phyloP scores from a whole-genome alignment of 2,113 vertebrate genomes.

The Osmerus mordax region DNA sequence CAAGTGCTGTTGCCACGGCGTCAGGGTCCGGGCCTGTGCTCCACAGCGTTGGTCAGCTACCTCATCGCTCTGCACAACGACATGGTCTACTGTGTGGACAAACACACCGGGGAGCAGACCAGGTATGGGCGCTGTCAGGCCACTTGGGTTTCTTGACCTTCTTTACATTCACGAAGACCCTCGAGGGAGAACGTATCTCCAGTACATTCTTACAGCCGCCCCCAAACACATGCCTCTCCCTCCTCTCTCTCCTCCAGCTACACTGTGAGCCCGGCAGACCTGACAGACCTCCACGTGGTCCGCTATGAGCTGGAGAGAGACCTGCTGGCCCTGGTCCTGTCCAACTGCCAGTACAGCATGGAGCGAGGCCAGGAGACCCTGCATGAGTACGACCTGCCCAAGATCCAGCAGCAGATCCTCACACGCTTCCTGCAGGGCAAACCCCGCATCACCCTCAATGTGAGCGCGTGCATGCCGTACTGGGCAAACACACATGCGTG shows the following conservation, averaged over 20 bases:
- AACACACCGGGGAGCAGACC: slow-evolving; percentile 69
- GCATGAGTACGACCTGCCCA: slow-evolving; percentile 83
- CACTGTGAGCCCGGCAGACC: slow-evolving; percentile 78
- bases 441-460: slow-evolving; percentile 79
- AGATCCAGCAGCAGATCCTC: slow-evolving; percentile 87
- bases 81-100: slow-evolving; percentile 73
- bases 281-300: slow-evolving; percentile 87
- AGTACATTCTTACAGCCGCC: background rate
- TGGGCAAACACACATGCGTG: no score
- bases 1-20: slow-evolving; percentile 82
- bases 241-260: slow-evolving; percentile 71
- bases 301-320: slow-evolving; percentile 86
- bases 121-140: slow-evolving; percentile 70
- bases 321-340: slow-evolving; percentile 83
- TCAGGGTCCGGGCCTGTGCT: slow-evolving; percentile 84
- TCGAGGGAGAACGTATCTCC: background rate
- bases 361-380: slow-evolving; percentile 79
- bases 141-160: slow-evolving; percentile 22
- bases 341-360: slow-evolving; percentile 91
- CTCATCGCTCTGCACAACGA: slow-evolving; percentile 88
- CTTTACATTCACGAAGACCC: background rate
- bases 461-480: slow-evolving; percentile 50
- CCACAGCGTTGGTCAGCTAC: slow-evolving; percentile 88
- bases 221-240: background rate
- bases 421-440: slow-evolving; percentile 88